Evolutionary conservation across 2,888 invertebrate species (phyloP).

Genomic region (Himalopsyche kuldschensis): DNA sequence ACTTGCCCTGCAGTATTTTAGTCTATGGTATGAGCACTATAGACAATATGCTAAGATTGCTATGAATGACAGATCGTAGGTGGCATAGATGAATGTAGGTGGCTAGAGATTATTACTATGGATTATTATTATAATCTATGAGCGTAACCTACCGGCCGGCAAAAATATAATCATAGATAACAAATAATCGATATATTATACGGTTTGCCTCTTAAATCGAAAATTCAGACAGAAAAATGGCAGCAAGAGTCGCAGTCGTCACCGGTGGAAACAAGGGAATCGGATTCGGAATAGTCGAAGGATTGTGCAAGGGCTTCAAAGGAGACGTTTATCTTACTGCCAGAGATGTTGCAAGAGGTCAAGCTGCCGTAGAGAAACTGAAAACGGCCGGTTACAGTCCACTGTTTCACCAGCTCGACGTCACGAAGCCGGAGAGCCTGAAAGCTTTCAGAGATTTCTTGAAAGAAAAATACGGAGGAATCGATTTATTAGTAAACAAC

Average conservation of each 20-base stretch:
- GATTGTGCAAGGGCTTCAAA: constrained; percentile 65
- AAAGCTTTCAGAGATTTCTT: constrained; percentile 61
- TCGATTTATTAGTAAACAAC: constrained; percentile 77
- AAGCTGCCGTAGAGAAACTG: constrained; percentile 61
- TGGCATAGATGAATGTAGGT: too few species aligned
- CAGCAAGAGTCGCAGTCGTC: constrained; percentile 55
- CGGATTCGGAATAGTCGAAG: constrained; percentile 70
- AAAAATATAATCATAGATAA: too few species aligned
- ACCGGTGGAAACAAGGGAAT: constrained; percentile 76
- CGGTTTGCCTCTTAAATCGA: too few species aligned
- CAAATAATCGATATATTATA: too few species aligned
- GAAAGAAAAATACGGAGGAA: constrained; percentile 63
- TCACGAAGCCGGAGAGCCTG: constrained; percentile 63
- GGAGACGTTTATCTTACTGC: constrained; percentile 74
- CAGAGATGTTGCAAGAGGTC: constrained; percentile 60
- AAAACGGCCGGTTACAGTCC: constrained; percentile 59
- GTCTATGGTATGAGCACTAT: too few species aligned
- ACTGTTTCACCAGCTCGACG: constrained; percentile 69
- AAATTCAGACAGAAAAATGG: neutral
- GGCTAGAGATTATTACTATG: too few species aligned
- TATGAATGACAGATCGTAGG: too few species aligned
- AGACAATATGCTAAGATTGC: too few species aligned
- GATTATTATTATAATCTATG: too few species aligned
- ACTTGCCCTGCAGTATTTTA: too few species aligned
- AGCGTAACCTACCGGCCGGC: too few species aligned